Evolutionary conservation across 1,140 invertebrate genomes (phyloP).

Genomic region (Macrosteles quadrilineatus): DNA sequence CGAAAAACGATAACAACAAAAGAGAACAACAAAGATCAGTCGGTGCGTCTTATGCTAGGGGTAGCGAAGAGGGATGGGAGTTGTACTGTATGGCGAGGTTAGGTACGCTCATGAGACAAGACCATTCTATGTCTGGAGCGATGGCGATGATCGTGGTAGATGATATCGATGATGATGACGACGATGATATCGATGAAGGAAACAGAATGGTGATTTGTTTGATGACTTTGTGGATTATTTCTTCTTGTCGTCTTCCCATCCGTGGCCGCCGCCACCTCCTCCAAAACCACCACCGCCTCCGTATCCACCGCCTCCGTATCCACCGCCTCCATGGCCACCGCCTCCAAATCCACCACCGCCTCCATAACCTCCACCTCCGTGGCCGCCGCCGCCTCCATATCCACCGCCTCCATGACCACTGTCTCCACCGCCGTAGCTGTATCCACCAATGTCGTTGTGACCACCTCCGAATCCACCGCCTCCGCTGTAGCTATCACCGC

Average conservation of each 20-base stretch:
- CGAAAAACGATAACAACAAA: constrained; percentile 13
- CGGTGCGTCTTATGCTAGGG: not conserved
- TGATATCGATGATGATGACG: no score
- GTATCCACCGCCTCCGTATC: constrained; percentile 18
- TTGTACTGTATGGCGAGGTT: not conserved
- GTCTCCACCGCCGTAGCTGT: constrained; percentile 19
- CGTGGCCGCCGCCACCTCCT: constrained; percentile 19
- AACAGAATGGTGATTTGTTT: not conserved
- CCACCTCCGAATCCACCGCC: constrained; percentile 29
- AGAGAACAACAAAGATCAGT: constrained; percentile 27
- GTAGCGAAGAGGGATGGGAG: not conserved
- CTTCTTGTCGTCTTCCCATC: constrained; percentile 22
- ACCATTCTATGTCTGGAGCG: not conserved
- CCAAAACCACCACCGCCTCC: not conserved
- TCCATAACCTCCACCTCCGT: constrained; percentile 25
- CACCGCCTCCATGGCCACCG: constrained; percentile 16
- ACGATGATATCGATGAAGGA: not conserved
- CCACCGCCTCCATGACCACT: constrained; percentile 25
- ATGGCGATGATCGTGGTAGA: not conserved
- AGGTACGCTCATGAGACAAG: no score
- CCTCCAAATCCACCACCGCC: constrained; percentile 13
- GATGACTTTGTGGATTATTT: constrained; percentile 16
- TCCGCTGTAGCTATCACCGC: constrained; percentile 24
- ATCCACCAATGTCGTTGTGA: constrained; percentile 26
- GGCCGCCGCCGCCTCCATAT: not conserved